Conservation (phyloP, 1,140 invertebrate genomes). For the Drosophila mauritiana region DNA sequence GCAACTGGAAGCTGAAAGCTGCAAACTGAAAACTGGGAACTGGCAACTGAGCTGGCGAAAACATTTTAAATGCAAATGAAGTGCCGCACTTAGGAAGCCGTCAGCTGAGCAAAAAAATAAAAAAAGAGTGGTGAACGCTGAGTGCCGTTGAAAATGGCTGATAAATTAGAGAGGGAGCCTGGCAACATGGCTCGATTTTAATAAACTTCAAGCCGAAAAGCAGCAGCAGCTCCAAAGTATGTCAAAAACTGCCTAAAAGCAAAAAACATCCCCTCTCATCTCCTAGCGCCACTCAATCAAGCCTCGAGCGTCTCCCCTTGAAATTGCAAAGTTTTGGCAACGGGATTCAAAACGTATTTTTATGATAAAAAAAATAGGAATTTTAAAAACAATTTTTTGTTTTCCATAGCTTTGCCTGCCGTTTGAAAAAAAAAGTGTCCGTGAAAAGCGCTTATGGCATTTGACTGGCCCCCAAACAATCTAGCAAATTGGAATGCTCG, state of each 20-base stretch:
- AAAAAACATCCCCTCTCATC: constrained; percentile 16
- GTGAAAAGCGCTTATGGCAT: constrained; percentile 63
- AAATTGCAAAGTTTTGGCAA: constrained; percentile 68
- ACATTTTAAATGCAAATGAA: constrained; percentile 83
- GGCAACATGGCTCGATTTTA: constrained; percentile 54
- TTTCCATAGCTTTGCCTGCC: background rate
- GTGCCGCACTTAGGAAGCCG: constrained; percentile 71
- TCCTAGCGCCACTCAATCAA: constrained; percentile 5
- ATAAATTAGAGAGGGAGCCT: constrained; percentile 66
- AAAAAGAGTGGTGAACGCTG: constrained; percentile 21
- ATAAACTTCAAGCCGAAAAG: constrained; percentile 58
- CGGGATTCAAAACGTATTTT: constrained; percentile 64
- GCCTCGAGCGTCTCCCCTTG: constrained; percentile 33
- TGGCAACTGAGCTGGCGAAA: constrained; percentile 66
- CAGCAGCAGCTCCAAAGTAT: constrained; percentile 38
- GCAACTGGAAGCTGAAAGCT: constrained; percentile 3
- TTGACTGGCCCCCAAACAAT: constrained; percentile 45
- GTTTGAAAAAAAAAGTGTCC: constrained; percentile 20
- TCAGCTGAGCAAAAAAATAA: constrained; percentile 37
- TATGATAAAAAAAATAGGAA: constrained; percentile 43
- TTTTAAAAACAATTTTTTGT: constrained; percentile 74
- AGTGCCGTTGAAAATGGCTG: constrained; percentile 50
- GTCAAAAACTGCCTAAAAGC: constrained; percentile 51
- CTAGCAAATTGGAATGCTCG: constrained; percentile 70
- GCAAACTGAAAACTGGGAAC: no score